phyloP scores from a whole-genome alignment of 2,888 invertebrate genomes.

The Chrysotoxum bicinctum region DNA sequence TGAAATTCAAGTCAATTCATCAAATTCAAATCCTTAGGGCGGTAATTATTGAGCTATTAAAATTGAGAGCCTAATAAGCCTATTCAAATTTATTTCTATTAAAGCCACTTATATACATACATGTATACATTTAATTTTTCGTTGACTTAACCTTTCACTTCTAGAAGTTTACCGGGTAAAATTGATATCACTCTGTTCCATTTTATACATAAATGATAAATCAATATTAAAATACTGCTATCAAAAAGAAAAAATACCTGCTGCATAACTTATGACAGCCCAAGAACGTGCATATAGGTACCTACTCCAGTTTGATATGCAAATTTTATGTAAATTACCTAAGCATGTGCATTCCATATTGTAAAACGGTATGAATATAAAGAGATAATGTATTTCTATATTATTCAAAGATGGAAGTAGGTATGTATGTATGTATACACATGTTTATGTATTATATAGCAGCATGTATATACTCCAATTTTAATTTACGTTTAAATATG shows the following conservation, averaged over 20 bases:
- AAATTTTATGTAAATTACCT: neutral
- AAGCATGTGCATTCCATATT: neutral
- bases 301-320: conserved; percentile 9
- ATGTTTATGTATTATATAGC: neutral
- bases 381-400: neutral
- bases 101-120: neutral
- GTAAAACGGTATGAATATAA: neutral
- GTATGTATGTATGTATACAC: neutral
- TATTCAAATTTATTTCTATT: too few species aligned
- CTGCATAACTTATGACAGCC: neutral
- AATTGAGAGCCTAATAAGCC: too few species aligned
- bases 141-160: too few species aligned
- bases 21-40: too few species aligned
- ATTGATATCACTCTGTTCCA: neutral
- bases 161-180: too few species aligned
- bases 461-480: neutral
- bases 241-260: neutral
- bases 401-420: neutral
- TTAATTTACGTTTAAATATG: neutral
- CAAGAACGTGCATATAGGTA: neutral
- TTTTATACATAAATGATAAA: neutral
- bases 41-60: too few species aligned
- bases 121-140: too few species aligned
- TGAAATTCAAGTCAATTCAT: too few species aligned
- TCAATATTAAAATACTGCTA: too few species aligned